These are phyloP conservation scores for Fulica atra DNA, from an alignment of 2,113 vertebrate genomes.

Conservation along the genomic window DNA sequence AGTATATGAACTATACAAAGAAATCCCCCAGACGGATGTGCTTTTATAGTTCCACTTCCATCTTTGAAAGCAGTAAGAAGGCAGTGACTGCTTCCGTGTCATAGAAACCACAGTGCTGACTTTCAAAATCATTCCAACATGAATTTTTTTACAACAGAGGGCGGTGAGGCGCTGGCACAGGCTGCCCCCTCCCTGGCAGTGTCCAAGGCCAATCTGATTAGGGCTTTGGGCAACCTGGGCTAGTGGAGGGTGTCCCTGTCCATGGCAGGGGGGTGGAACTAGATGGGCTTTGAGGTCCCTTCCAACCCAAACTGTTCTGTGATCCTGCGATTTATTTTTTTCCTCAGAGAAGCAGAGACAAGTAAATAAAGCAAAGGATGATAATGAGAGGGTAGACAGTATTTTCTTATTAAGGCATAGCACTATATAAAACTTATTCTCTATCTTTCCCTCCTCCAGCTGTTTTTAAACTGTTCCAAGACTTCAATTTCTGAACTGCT, in stretches of 20 bases:
- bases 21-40: neutral
- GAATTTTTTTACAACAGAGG: neutral
- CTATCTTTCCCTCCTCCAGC: neutral
- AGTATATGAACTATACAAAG: neutral
- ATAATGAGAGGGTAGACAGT: neutral
- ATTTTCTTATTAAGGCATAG: neutral
- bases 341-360: neutral
- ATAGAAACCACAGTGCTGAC: neutral
- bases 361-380: neutral
- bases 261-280: no score
- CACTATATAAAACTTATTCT: neutral
- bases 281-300: no score
- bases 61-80: neutral
- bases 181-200: no score
- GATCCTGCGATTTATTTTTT: no score
- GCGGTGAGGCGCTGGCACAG: no score
- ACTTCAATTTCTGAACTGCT: neutral
- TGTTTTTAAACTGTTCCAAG: neutral
- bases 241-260: no score
- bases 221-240: no score
- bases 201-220: no score
- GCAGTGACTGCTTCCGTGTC: neutral
- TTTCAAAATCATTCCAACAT: neutral
- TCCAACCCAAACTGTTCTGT: no score
- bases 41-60: neutral